Evolutionary conservation across 2,797 vertebrate species (phyloP).

Genomic region (Falco novaeseelandiae): DNA sequence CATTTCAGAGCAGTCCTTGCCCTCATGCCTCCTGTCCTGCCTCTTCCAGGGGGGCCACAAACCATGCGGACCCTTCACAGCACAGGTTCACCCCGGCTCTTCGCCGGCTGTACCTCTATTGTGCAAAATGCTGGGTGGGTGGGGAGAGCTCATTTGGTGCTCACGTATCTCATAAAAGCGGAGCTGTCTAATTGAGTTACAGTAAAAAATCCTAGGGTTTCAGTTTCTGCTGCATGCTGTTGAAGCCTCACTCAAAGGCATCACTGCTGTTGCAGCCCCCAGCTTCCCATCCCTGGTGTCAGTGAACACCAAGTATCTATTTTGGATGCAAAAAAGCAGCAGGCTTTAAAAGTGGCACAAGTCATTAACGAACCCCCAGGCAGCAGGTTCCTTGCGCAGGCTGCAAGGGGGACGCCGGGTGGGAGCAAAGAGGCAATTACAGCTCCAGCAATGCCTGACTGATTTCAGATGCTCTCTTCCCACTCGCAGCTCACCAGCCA

Average conservation of each 20-base stretch:
- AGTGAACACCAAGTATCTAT: background rate
- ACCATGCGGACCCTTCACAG: accelerated
- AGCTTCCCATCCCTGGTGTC: background rate
- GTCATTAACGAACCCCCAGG: background rate
- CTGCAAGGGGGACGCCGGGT: background rate
- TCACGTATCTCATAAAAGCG: background rate
- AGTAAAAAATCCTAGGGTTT: background rate
- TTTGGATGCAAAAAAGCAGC: background rate
- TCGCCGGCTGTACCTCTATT: background rate
- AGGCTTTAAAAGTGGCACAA: background rate
- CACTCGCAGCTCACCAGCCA: background rate
- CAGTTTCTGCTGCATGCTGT: background rate
- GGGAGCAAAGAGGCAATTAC: background rate
- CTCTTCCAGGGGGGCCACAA: background rate
- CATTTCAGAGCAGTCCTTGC: background rate
- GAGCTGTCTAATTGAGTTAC: background rate
- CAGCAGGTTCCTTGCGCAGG: background rate
- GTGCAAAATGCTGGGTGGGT: background rate
- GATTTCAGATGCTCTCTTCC: background rate
- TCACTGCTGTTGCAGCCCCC: background rate
- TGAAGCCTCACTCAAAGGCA: background rate
- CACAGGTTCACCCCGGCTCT: background rate
- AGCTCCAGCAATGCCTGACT: background rate
- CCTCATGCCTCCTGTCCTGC: accelerated
- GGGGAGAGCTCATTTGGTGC: accelerated